Conservation (phyloP, 2,888 invertebrate species). For the Pachycephus smyrnensis region DNA sequence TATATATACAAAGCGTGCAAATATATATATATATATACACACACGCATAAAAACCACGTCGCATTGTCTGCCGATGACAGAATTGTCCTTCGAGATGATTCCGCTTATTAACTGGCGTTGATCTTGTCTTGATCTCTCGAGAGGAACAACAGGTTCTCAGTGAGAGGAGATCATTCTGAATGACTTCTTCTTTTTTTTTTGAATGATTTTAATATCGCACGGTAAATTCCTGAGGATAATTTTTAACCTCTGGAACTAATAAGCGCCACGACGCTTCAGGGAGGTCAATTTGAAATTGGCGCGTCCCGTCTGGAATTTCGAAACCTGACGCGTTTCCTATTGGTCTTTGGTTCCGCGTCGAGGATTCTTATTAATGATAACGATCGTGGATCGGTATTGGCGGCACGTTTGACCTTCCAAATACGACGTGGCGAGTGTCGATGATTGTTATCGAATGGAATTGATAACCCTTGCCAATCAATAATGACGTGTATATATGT, state of each 20-base stretch:
- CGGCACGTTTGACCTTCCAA: neutral
- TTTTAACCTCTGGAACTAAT: neutral
- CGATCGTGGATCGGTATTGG: neutral
- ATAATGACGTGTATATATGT: neutral
- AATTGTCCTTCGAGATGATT: constrained; percentile 33
- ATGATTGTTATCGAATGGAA: neutral
- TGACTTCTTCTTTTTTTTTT: too few species aligned
- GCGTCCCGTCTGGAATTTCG: neutral
- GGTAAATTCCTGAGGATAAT: neutral
- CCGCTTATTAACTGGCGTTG: neutral
- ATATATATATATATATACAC: neutral
- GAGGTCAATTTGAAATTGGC: neutral
- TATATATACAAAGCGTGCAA: neutral
- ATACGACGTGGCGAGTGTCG: neutral
- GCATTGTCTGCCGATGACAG: constrained; percentile 38
- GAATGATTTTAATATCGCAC: neutral
- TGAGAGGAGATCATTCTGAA: neutral
- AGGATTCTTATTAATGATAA: neutral
- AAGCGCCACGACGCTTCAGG: neutral
- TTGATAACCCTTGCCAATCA: neutral
- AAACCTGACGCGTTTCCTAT: neutral
- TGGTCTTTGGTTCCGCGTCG: neutral
- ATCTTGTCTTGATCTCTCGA: neutral
- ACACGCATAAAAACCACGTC: neutral
- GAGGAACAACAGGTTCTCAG: neutral